These are phyloP conservation scores for Cebidichthys violaceus DNA, from an alignment of 2,113 vertebrate species.

Conservation along the genomic window DNA sequence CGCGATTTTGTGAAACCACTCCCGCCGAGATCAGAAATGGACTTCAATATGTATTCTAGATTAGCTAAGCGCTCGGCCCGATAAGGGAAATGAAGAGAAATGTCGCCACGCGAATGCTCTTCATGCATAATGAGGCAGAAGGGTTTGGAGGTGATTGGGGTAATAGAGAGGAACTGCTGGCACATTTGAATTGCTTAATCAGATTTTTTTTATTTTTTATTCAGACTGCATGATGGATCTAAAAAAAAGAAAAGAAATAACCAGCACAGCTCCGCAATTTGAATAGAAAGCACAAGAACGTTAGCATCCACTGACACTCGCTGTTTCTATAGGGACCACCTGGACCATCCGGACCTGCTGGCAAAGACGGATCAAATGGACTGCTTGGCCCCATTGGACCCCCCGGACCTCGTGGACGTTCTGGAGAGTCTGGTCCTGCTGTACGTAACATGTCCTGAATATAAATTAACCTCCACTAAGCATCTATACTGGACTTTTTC, in stretches of 20 bases:
- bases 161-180: conserved; percentile 40
- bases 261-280: background rate
- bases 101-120: conserved; percentile 59
- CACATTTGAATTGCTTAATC: conserved; percentile 50
- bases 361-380: conserved; percentile 95
- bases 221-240: conserved; percentile 8
- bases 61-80: conserved; percentile 51
- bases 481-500: background rate
- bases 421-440: conserved; percentile 92
- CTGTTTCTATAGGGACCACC: conserved; percentile 87
- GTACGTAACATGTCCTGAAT: conserved; percentile 82
- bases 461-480: background rate
- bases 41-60: conserved; percentile 57
- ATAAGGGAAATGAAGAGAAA: conserved; percentile 65
- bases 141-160: conserved; percentile 33
- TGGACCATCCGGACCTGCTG: conserved; percentile 91
- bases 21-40: conserved; percentile 56
- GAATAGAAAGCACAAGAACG: conserved; percentile 13
- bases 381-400: conserved; percentile 93
- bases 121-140: conserved; percentile 50
- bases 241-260: conserved; percentile 11
- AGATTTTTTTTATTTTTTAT: conserved; percentile 25
- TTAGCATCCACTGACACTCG: background rate
- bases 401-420: conserved; percentile 94
- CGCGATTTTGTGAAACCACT: conserved; percentile 43